Evolutionary conservation across 2,888 invertebrate genomes (phyloP).

Genomic region (Hirtodrosophila alboralis): DNA sequence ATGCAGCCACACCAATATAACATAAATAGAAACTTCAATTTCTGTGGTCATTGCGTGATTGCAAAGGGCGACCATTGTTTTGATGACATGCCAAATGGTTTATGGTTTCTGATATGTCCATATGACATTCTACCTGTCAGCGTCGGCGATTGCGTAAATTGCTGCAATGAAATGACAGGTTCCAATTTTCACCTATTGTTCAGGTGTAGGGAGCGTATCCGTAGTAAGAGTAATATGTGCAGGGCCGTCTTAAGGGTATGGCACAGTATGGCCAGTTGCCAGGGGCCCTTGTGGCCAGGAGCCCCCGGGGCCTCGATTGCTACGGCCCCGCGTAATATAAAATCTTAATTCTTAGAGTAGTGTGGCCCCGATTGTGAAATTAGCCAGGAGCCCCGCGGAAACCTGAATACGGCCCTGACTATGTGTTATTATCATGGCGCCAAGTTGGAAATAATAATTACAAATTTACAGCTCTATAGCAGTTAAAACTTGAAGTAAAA

Average conservation of each 20-base stretch:
- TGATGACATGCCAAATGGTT: constrained; percentile 69
- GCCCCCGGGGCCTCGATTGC: too few species aligned
- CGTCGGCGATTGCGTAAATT: constrained; percentile 12
- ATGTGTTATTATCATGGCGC: too few species aligned
- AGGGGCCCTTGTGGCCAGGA: too few species aligned
- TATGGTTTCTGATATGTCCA: constrained; percentile 33
- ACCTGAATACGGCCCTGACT: too few species aligned
- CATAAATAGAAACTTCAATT: constrained; percentile 31
- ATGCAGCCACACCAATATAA: constrained; percentile 4
- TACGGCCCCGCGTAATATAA: too few species aligned
- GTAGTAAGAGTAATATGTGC: neutral
- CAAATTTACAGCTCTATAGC: too few species aligned
- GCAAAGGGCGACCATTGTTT: constrained; percentile 46
- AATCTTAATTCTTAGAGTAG: too few species aligned
- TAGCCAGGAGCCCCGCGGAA: too few species aligned
- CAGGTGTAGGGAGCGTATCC: constrained; percentile 12
- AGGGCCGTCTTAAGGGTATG: constrained; percentile 30
- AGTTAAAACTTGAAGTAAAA: too few species aligned
- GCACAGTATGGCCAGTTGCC: too few species aligned
- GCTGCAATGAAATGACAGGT: constrained; percentile 46
- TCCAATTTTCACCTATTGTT: constrained; percentile 37
- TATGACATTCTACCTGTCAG: constrained; percentile 58
- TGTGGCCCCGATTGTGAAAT: too few species aligned
- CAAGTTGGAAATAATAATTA: too few species aligned
- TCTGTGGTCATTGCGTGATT: constrained; percentile 56